Conservation (phyloP, 2,113 vertebrate species). For the Antennarius striatus region DNA sequence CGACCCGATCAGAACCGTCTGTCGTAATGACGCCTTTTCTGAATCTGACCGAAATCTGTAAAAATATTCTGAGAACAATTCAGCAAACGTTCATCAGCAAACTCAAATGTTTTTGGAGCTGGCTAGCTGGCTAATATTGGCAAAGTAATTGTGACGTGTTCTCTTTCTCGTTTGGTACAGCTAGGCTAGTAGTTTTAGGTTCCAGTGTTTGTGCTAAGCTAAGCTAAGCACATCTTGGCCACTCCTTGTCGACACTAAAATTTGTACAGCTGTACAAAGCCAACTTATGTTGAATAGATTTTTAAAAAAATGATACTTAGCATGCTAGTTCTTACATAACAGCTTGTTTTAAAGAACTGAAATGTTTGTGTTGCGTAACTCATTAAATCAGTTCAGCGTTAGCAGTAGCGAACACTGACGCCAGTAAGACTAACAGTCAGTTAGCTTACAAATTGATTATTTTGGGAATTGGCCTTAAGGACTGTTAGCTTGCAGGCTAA, state of each 20-base stretch:
- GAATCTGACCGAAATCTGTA: background rate
- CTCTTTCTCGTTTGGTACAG: background rate
- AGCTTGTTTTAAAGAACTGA: background rate
- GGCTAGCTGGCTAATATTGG: constrained; percentile 7
- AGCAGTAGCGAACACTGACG: too few species aligned
- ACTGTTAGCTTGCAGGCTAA: constrained; percentile 3
- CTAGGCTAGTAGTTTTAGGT: background rate
- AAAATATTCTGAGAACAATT: background rate
- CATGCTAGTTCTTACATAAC: background rate
- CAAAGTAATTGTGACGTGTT: too few species aligned
- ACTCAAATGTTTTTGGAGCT: background rate
- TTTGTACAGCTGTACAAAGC: background rate
- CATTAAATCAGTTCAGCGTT: too few species aligned
- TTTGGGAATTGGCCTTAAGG: too few species aligned
- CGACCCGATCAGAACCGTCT: constrained; percentile 25
- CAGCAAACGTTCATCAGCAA: too few species aligned
- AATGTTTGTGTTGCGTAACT: background rate
- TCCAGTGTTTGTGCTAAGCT: constrained; percentile 12
- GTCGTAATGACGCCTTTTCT: constrained; percentile 5
- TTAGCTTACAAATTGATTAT: too few species aligned
- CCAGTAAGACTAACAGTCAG: too few species aligned
- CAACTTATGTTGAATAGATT: background rate
- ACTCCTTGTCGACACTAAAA: too few species aligned
- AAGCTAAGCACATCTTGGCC: background rate
- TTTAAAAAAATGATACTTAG: background rate